Percentiles rank a stretch among this genome's conserved stretches.
phyloP scores from a whole-genome alignment of 2,888 invertebrate species.

The Platynereis dumerilii region DNA sequence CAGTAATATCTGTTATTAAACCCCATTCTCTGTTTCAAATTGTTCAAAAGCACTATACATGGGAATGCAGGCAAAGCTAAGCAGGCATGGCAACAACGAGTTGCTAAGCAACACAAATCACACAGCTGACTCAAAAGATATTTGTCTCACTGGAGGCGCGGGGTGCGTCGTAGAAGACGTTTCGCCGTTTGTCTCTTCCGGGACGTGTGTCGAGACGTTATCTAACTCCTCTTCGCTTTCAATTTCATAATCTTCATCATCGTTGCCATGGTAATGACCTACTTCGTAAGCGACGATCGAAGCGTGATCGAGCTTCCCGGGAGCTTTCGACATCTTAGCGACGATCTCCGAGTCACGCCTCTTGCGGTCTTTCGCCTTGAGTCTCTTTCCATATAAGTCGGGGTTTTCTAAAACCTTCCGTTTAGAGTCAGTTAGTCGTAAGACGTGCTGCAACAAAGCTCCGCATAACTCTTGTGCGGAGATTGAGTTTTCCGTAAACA shows the following conservation, averaged over 20 bases:
- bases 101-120: not conserved
- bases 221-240: constrained; percentile 29
- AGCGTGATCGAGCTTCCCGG: constrained; percentile 89
- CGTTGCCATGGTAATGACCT: constrained; percentile 51
- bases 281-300: constrained; percentile 82
- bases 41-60: too few relatives aligned
- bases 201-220: constrained; percentile 11
- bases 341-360: constrained; percentile 66
- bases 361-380: constrained; percentile 55
- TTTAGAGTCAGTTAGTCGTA: constrained; percentile 77
- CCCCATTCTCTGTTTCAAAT: too few relatives aligned
- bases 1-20: too few relatives aligned
- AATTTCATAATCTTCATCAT: constrained; percentile 44
- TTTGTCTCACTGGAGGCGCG: constrained; percentile 20
- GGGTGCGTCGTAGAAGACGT: not conserved
- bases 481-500: constrained; percentile 57
- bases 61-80: too few relatives aligned
- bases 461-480: constrained; percentile 62
- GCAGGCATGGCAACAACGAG: too few relatives aligned
- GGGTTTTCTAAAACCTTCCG: constrained; percentile 80
- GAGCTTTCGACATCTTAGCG: constrained; percentile 78
- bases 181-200: constrained; percentile 6
- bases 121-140: constrained; percentile 24
- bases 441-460: constrained; percentile 60
- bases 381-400: constrained; percentile 53